These are phyloP conservation scores for Melanotaenia boesemani DNA, from an alignment of 2,797 vertebrate species.

Conservation along the genomic window DNA sequence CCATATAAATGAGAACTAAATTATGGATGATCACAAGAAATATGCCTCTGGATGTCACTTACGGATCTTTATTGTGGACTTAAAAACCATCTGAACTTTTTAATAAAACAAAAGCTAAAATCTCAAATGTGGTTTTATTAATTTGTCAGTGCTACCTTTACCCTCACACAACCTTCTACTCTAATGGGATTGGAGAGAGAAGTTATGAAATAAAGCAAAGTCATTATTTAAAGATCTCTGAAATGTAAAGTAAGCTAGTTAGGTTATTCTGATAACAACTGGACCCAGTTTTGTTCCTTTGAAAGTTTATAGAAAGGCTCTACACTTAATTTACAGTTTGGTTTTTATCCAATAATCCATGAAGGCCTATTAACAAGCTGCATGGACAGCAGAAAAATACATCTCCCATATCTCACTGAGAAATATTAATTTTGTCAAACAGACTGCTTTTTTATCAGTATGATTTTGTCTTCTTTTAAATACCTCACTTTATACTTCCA, in stretches of 20 bases:
- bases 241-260: conserved; percentile 12
- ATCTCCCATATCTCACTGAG: conserved; percentile 41
- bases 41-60: conserved; percentile 7
- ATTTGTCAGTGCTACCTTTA: conserved; percentile 16
- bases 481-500: background rate
- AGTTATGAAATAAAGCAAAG: background rate
- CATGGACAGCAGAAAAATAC: conserved; percentile 34
- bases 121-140: conserved; percentile 33
- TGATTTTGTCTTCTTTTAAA: conserved; percentile 37
- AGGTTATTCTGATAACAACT: background rate
- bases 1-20: conserved; percentile 43
- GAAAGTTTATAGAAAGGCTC: background rate
- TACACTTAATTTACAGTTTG: background rate
- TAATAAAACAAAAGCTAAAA: conserved; percentile 28
- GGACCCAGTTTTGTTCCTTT: conserved; percentile 1
- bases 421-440: background rate
- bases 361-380: conserved; percentile 23
- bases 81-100: conserved; percentile 12
- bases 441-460: background rate
- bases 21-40: conserved; percentile 21
- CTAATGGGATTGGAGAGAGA: background rate
- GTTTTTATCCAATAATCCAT: conserved; percentile 13
- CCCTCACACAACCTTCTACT: background rate
- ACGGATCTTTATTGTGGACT: conserved; percentile 22
- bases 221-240: conserved; percentile 2